Evolutionary conservation across 1,140 invertebrate genomes (phyloP).

Genomic region (Metaphire vulgaris): DNA sequence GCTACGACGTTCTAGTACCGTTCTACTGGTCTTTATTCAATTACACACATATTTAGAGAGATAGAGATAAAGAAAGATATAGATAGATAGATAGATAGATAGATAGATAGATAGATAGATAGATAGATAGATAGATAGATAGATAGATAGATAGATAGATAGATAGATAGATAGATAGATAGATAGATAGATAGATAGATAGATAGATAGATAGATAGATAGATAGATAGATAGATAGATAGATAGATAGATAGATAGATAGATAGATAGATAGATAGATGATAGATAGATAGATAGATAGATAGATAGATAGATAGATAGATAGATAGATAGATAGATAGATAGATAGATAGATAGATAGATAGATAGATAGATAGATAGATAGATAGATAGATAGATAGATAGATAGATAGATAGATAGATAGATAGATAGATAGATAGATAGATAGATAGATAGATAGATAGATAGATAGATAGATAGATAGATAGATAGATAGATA

Average conservation of each 20-base stretch:
- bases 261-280: neutral
- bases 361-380: conserved; percentile 3
- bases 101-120: no score
- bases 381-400: conserved; percentile 3
- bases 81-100: no score
- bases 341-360: conserved; percentile 1
- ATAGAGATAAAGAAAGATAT: no score
- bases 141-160: no score
- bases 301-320: neutral
- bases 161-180: no score
- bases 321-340: conserved; percentile 1
- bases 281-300: neutral
- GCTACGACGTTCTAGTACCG: no score
- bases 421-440: conserved; percentile 1
- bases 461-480: conserved; percentile 1
- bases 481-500: conserved; percentile 1
- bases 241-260: neutral
- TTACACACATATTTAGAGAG: no score
- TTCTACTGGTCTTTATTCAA: no score
- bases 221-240: no score
- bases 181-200: no score
- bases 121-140: no score
- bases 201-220: no score
- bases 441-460: neutral
- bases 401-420: conserved; percentile 3